These are phyloP conservation scores for Phytoseiulus persimilis DNA, from an alignment of 2,888 invertebrate species.

Conservation along the genomic window DNA sequence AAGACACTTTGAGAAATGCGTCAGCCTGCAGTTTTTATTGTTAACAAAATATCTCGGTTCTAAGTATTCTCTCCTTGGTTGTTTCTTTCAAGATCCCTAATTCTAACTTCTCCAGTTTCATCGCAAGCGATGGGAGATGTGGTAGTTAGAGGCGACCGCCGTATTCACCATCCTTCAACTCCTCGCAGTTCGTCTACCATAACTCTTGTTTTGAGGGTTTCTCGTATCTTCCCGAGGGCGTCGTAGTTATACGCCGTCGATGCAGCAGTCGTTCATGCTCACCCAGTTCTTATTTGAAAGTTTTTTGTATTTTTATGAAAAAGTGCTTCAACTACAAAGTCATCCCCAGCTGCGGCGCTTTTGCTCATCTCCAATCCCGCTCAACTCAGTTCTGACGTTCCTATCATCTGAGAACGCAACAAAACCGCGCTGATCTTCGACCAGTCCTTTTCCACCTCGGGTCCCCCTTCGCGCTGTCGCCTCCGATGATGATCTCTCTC, in stretches of 20 bases:
- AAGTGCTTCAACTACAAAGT: neutral
- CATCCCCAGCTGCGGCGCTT: neutral
- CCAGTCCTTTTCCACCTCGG: neutral
- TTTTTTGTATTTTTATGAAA: constrained; percentile 5
- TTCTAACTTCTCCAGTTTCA: neutral
- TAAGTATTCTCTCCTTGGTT: neutral
- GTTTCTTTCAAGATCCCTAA: neutral
- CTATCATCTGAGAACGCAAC: neutral
- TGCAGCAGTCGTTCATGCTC: neutral
- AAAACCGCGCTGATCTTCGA: neutral
- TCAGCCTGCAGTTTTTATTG: neutral
- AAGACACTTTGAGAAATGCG: constrained; percentile 5
- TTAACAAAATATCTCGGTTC: neutral
- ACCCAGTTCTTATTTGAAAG: neutral
- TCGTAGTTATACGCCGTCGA: neutral
- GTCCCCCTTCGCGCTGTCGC: neutral
- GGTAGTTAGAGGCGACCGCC: neutral
- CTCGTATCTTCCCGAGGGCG: neutral
- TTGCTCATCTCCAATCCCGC: neutral
- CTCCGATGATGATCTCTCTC: neutral
- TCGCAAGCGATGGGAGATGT: neutral
- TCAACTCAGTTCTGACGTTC: neutral
- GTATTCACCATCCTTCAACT: neutral
- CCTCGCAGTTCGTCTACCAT: neutral
- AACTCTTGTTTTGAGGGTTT: neutral